Percentiles rank a stretch among this genome's conserved stretches.
Conservation (phyloP, 2,113 vertebrate species). For the Vulpes lagopus region DNA sequence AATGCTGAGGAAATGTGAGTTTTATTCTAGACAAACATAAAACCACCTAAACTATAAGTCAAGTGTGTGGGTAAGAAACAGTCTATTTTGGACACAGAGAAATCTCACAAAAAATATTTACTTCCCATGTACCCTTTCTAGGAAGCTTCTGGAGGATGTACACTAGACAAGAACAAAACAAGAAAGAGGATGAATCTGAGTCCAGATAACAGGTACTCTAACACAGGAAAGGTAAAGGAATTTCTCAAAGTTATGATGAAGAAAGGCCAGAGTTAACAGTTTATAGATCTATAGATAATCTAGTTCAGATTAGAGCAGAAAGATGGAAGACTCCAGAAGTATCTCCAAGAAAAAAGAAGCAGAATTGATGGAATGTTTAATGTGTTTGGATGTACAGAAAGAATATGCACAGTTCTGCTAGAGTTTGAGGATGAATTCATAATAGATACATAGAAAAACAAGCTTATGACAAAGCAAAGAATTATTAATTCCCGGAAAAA, state of each 20-base stretch:
- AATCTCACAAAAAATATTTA: not conserved
- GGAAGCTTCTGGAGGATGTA: not conserved
- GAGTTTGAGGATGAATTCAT: not conserved
- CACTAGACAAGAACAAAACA: not conserved
- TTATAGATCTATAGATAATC: not conserved
- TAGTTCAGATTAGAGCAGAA: not conserved
- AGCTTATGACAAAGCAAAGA: not conserved
- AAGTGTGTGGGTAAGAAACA: conserved; percentile 21
- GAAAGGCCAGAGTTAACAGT: not conserved
- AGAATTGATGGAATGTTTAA: not conserved
- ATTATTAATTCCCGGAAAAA: conserved; percentile 26
- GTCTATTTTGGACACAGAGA: conserved; percentile 15
- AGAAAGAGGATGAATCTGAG: not conserved
- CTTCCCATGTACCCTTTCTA: not conserved
- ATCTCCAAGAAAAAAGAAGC: not conserved
- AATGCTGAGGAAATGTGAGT: conserved; percentile 26
- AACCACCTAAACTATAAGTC: conserved; percentile 51
- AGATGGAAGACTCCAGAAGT: not conserved
- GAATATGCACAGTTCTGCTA: not conserved
- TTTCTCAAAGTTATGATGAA: not conserved
- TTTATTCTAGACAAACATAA: conserved; percentile 13
- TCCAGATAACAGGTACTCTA: not conserved
- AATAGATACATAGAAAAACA: not conserved
- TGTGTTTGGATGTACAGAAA: not conserved
- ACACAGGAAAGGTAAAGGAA: not conserved